phyloP scores from a whole-genome alignment of 2,113 vertebrate genomes.

The Dasyprocta punctata region DNA sequence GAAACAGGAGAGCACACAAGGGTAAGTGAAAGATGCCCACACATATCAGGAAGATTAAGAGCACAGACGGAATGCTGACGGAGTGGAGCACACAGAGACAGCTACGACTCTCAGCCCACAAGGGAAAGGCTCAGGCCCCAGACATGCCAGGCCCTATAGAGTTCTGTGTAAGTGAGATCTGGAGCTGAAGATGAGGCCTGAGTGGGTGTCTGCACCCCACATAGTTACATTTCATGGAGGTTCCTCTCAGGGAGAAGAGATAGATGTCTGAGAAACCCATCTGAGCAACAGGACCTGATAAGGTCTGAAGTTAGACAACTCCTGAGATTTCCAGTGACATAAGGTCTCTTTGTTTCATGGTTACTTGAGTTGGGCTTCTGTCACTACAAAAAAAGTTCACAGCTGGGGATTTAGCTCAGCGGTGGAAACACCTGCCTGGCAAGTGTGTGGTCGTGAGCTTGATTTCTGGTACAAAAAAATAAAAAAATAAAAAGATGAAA shows the following conservation, averaged over 20 bases:
- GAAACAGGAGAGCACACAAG: neutral
- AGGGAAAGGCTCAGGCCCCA: neutral
- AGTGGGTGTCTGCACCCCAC: neutral
- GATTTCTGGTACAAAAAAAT: too few relatives aligned
- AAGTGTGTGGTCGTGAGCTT: too few relatives aligned
- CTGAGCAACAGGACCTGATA: neutral
- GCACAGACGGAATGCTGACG: too few relatives aligned
- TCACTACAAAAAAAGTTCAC: neutral
- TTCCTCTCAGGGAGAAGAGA: neutral
- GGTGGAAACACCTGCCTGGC: too few relatives aligned
- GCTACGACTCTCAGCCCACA: neutral
- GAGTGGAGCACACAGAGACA: neutral
- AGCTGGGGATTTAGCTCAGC: too few relatives aligned
- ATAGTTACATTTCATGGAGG: neutral
- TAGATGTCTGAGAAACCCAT: neutral
- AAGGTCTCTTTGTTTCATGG: neutral
- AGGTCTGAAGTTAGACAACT: neutral
- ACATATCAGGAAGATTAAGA: neutral
- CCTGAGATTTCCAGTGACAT: fast-evolving
- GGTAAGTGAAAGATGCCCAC: fast-evolving
- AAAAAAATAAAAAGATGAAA: too few relatives aligned
- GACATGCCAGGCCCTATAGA: neutral
- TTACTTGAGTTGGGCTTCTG: neutral
- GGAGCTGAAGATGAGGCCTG: neutral
- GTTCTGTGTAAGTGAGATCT: too few relatives aligned